Evolutionary conservation across 2,113 vertebrate species (phyloP), one percentile per base, ranked within the genome.

Genomic region (Osmerus eperlanus): DNA sequence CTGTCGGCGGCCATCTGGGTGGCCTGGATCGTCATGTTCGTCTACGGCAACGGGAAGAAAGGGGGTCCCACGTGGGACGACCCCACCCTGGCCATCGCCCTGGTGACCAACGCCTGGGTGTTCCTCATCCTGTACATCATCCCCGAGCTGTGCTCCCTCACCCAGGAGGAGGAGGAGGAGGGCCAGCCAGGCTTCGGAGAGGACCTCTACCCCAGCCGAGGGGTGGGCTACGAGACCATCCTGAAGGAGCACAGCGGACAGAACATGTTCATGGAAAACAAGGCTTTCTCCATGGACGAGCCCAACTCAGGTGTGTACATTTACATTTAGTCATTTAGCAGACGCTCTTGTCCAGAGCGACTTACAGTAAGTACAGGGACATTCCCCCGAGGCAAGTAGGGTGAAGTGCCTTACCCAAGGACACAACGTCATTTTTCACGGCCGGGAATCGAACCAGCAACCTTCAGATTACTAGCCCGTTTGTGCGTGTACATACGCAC

Each of bases 221-320:
- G 91, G 0, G 93, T 95, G 65, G 95, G 95, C 67, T 99, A 98
- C 0, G 96, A 98, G 86, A 97, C 90, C 59, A 96, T 98, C 87
- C 87, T 98, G 74, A 98, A 96, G 82, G 94, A 96, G 54, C 94
- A 96, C 82, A 91, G 89, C 36, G 72, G 92, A 36, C 92, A 92
- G 76, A 98, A 91, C 81, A 93, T 98, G 88, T 97, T 94, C 0
- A 88, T 98, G 89, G 96, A 99, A 72, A 98, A 99, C 81, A 97
- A 96, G 81, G 95, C 95, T 0, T 98, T 99, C 85, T 94, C 95
- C 8, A 93, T 98, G 96, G 96, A 98, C 0, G 97, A 98, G 62
- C 93, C 95, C 0, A 89, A 83, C 73, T 78, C 93, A 63, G 95
- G 96, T 98, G 87, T 16, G 88, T 71, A 51, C 23, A 23, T 23